Base-by-base conservation (phyloP, 2,797 vertebrate genomes). In the Macrochelys suwanniensis region DNA sequence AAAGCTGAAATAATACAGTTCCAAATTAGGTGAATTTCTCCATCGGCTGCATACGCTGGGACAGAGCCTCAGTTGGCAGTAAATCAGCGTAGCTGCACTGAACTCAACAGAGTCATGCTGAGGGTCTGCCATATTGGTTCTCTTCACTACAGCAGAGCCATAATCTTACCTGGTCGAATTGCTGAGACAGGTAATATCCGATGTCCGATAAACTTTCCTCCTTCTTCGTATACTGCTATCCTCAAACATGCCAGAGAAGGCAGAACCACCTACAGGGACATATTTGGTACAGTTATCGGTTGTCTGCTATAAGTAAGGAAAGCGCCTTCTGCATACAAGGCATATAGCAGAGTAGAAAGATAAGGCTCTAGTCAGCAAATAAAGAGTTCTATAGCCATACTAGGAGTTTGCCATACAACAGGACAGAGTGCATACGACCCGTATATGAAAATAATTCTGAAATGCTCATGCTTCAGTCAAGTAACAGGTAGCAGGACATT, bases 171-270 rank as follows among this genome's bases (percentile, higher is more conserved):
- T 98, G 99, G 99, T 82, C 99, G 98, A 96, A 99, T 99, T 89
- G 99, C 99, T 82, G 99, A 99, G 37, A 99, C 99, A 2, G 99
- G 99, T 92, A 99, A 98, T 98, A 99, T 99, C 33, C 99, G 98
- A 80, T 99, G 99, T 68, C 99, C 99, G 1, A 99, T 99, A 89
- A 99, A 99, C 96, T 99, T 99, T n/a, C 99, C 99, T 94, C 99
- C 99, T 98, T 99, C 99, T 96, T 99, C 99, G 97, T 99, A 99
- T 93, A 99, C 99, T 1, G 99, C 99, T 97, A 99, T 98, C 97
- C 99, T 99, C 83, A 99, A 90, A 37, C 99, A 99, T 1, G 99
- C 99, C 68, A 99, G 98, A 11, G 99, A 99, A 89, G 99, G 99
- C 85, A 99, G 98, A 89, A 99, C 99, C 2, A 99, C 99, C 99